Percentiles rank a stretch among this genome's conserved stretches.
Conservation (phyloP, 2,113 vertebrate species). For the Arizona elegans region DNA sequence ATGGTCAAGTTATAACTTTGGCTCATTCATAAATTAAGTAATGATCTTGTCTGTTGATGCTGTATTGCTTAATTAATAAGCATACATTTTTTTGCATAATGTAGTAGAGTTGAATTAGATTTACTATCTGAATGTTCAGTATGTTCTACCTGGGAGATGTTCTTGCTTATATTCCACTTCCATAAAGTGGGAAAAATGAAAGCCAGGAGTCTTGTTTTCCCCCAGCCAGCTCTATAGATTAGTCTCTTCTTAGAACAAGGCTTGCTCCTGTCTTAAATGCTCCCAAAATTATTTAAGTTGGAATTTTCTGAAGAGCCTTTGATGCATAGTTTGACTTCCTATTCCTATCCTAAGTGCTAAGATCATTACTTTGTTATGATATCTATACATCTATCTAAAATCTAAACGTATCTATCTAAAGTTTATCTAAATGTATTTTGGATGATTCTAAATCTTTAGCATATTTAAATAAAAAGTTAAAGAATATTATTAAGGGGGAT, state of each 20-base stretch:
- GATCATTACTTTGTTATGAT: background rate
- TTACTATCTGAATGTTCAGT: background rate
- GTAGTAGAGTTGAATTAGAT: background rate
- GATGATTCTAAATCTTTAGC: background rate
- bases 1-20: background rate
- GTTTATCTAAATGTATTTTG: background rate
- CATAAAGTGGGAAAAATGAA: background rate
- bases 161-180: background rate
- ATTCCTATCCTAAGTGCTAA: background rate
- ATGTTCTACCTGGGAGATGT: background rate
- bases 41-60: background rate
- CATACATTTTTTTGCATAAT: background rate
- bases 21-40: background rate
- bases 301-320: background rate
- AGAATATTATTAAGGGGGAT: background rate
- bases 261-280: background rate
- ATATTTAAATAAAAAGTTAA: background rate
- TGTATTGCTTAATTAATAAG: background rate
- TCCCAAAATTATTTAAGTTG: background rate
- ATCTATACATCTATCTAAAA: background rate
- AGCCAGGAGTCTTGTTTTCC: background rate
- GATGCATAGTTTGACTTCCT: background rate
- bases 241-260: background rate
- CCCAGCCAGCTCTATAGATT: background rate
- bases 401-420: background rate